A percentile compares a stretch with the other conserved stretches of the same genome.
These are phyloP conservation scores for Takifugu flavidus DNA, from an alignment of 2,113 vertebrate species.

Conservation along the genomic window DNA sequence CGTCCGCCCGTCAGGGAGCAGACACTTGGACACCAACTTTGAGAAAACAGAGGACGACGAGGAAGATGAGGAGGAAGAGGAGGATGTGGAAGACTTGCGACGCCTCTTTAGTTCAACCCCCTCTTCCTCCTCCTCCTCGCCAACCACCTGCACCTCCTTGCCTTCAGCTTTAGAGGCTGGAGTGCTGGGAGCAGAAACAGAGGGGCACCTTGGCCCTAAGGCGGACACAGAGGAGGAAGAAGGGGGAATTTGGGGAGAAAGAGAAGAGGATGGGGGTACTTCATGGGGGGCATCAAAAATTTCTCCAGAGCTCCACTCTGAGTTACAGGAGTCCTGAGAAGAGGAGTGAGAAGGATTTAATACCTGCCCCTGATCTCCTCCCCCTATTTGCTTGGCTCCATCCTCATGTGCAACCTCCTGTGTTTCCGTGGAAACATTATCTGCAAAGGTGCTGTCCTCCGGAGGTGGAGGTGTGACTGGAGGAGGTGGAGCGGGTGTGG, in stretches of 20 bases:
- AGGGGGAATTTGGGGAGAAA: slow-evolving; percentile 73
- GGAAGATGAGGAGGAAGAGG: slow-evolving; percentile 53
- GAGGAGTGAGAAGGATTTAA: slow-evolving; percentile 51
- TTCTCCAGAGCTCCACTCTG: slow-evolving; percentile 92
- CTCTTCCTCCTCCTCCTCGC: slow-evolving; percentile 29
- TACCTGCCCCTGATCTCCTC: slow-evolving; percentile 76
- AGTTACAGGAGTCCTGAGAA: slow-evolving; percentile 77
- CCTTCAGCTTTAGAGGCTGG: slow-evolving; percentile 39
- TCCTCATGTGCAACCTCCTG: slow-evolving; percentile 61
- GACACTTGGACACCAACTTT: slow-evolving; percentile 92
- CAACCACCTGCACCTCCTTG: slow-evolving; percentile 23
- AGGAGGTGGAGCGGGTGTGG: not conserved
- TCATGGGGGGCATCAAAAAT: slow-evolving; percentile 88
- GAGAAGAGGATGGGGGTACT: slow-evolving; percentile 76
- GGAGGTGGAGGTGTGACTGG: slow-evolving; percentile 15
- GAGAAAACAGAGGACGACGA: slow-evolving; percentile 84
- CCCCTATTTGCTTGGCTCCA: slow-evolving; percentile 76
- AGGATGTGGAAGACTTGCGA: slow-evolving; percentile 54
- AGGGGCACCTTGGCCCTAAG: slow-evolving; percentile 68
- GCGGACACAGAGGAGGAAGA: slow-evolving; percentile 68
- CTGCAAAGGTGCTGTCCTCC: slow-evolving; percentile 15
- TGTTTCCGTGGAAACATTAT: slow-evolving; percentile 61
- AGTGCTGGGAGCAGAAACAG: slow-evolving; percentile 70
- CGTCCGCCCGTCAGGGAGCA: slow-evolving; percentile 90
- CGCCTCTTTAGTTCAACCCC: slow-evolving; percentile 45